These are phyloP conservation scores for Agonopterix alstromeriana DNA, from an alignment of 2,888 invertebrate species.

Conservation along the genomic window DNA sequence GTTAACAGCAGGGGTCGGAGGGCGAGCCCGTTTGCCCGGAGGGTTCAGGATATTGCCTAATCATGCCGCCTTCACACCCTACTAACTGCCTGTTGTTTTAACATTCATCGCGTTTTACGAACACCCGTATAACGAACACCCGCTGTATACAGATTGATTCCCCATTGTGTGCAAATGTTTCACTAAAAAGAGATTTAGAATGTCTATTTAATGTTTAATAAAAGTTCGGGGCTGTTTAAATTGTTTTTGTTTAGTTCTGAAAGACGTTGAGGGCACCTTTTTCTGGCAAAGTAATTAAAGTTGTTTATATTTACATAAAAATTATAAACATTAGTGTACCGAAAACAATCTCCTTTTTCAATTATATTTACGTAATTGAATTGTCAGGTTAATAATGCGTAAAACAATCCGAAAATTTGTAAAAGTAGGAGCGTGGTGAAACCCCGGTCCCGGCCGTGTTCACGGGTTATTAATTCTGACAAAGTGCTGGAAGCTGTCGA, in stretches of 20 bases:
- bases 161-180: slow-evolving; percentile 45
- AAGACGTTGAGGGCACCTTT: not conserved
- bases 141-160: slow-evolving; percentile 40
- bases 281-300: not conserved
- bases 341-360: slow-evolving; percentile 35
- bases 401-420: slow-evolving; percentile 70
- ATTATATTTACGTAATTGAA: slow-evolving; percentile 66
- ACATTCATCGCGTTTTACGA: slow-evolving; percentile 51
- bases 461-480: slow-evolving; percentile 72
- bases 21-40: slow-evolving; percentile 33
- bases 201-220: slow-evolving; percentile 2
- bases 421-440: slow-evolving; percentile 47
- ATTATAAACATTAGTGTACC: slow-evolving; percentile 1
- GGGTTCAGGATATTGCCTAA: slow-evolving; percentile 73
- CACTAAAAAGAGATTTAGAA: slow-evolving; percentile 37
- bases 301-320: not conserved
- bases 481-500: slow-evolving; percentile 55
- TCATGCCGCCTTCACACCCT: slow-evolving; percentile 72
- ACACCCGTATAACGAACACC: slow-evolving; percentile 13
- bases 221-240: not conserved
- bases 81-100: slow-evolving; percentile 72
- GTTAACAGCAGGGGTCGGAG: slow-evolving; percentile 44
- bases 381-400: slow-evolving; percentile 73
- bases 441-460: slow-evolving; percentile 39
- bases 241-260: not conserved